Base-by-base conservation (phyloP, 2,888 invertebrate genomes). In the Panopea generosa region DNA sequence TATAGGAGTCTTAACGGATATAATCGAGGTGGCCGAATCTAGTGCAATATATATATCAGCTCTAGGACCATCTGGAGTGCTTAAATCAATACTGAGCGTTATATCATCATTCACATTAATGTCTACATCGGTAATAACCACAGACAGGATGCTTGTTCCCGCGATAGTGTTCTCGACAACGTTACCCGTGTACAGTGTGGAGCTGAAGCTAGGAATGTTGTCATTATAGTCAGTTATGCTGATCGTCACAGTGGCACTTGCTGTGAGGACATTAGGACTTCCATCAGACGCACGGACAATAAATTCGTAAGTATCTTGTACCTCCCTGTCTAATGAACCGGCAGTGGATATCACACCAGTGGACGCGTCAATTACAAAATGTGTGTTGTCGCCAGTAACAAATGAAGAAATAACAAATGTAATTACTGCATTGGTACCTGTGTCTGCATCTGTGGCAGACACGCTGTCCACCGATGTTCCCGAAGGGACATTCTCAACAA, bases 151-250 rank as follows among this genome's bases (percentile, higher is more conserved):
- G n/a, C 71, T 78, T 1, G 86, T 86, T 6, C 81, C 83, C 1
- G 77, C 61, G 0, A 79, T 60, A 14, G 77, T 65, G 66, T 87
- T 86, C 70, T 90, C 90, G 2, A 70, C 33, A 11, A 86, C 68
- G 6, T 70, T 76, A 9, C 78, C 85, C 1, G 71, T 69, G 62
- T 86, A 88, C 18, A 72, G 70, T 1, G 70, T 45, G 14, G 67
- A 60, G 16, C 59, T 66, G 61, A 89, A 90, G 27, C 75, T 59
- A 6, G 90, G 90, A 16, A 62, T 62, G 66, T 90, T 88, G 78
- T 91, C 90, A 67, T 91, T 90, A 16, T 80, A 70, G 63, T 91
- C 90, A 6, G 38, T 70, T 49, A 91, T 72, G 6, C 70, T 84
- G 29, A 91, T 83, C n/a, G 80, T 82, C 11, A 87, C 86, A 33